Evolutionary conservation across 2,888 invertebrate species (phyloP).

Genomic region (Aleiodes testaceus): DNA sequence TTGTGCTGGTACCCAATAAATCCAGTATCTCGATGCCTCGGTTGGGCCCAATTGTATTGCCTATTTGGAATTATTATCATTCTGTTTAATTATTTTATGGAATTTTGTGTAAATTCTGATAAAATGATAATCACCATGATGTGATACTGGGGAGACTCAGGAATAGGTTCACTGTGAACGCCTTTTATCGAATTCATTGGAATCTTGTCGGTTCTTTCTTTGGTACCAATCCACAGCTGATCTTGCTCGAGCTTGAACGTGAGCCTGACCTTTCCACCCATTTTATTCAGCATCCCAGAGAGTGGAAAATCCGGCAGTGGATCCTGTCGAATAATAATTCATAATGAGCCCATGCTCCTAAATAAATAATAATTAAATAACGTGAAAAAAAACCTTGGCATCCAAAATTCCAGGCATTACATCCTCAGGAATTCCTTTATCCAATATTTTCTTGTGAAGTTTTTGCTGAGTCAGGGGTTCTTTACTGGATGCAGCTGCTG

Average conservation of each 20-base stretch:
- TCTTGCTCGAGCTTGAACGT: slow-evolving; percentile 94
- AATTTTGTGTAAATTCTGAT: not conserved
- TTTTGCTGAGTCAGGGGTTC: slow-evolving; percentile 85
- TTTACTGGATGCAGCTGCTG: slow-evolving; percentile 76
- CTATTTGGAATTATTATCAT: slow-evolving; percentile 73
- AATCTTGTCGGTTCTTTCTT: slow-evolving; percentile 93
- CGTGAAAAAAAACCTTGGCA: slow-evolving; percentile 77
- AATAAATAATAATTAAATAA: slow-evolving; percentile 10
- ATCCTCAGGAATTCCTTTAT: slow-evolving; percentile 93
- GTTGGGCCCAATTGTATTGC: slow-evolving; percentile 92
- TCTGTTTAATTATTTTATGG: slow-evolving; percentile 25
- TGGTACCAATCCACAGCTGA: slow-evolving; percentile 93
- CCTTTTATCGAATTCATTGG: slow-evolving; percentile 92
- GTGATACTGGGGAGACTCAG: slow-evolving; percentile 92
- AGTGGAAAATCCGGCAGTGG: slow-evolving; percentile 86
- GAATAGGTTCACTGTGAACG: slow-evolving; percentile 86
- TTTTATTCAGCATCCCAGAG: slow-evolving; percentile 92
- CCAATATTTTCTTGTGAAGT: slow-evolving; percentile 88
- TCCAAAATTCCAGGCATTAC: slow-evolving; percentile 89
- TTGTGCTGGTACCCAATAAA: slow-evolving; percentile 95
- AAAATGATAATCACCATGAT: slow-evolving; percentile 79
- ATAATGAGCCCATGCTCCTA: slow-evolving; percentile 16
- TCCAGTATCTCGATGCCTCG: slow-evolving; percentile 93
- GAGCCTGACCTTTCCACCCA: slow-evolving; percentile 90
- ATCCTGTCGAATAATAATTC: slow-evolving; percentile 76